Evolutionary conservation across 2,113 vertebrate genomes (phyloP).

Genomic region (Paratilapia polleni): DNA sequence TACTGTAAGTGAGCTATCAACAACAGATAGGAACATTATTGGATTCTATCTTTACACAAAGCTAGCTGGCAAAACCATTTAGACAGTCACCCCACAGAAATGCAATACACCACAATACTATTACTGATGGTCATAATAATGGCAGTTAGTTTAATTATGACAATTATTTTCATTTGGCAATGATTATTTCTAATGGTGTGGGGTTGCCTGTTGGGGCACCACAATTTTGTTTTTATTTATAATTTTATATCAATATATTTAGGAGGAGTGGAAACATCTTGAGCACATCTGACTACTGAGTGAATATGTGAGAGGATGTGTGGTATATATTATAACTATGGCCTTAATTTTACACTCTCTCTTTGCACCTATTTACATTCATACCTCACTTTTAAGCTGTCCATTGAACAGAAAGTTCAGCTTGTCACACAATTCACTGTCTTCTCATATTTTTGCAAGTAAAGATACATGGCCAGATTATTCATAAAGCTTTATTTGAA

Average conservation of each 20-base stretch:
- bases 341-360: not conserved
- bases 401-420: not conserved
- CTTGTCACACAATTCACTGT: not conserved
- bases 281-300: not conserved
- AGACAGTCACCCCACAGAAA: not conserved
- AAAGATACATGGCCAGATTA: not conserved
- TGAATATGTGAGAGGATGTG: not conserved
- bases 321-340: not conserved
- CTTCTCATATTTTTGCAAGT: not conserved
- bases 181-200: not conserved
- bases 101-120: not conserved
- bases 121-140: not conserved
- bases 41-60: not conserved
- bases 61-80: not conserved
- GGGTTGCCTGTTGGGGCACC: not conserved
- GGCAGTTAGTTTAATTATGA: not conserved
- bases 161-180: not conserved
- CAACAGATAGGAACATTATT: not conserved
- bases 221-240: no score
- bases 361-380: not conserved
- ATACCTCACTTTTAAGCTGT: not conserved
- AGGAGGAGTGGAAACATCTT: not conserved
- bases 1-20: not conserved
- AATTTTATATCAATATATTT: not conserved
- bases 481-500: conserved; percentile 19